A percentile compares a stretch with the other conserved stretches of the same genome.
Evolutionary conservation across 2,113 vertebrate genomes (phyloP).

Genomic region (Ochotona princeps): DNA sequence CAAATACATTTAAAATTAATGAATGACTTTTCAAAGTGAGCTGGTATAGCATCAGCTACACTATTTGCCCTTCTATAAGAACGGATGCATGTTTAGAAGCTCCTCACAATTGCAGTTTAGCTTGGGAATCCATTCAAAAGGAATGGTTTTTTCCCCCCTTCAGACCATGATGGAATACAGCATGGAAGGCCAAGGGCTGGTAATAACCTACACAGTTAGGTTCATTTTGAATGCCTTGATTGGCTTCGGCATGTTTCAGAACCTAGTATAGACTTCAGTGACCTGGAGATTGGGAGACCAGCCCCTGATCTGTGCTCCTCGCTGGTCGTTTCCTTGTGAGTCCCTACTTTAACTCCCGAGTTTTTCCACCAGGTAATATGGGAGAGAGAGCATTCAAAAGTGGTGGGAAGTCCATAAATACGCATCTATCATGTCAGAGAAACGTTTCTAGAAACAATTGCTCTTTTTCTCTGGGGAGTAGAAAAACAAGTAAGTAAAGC

Average conservation of each 20-base stretch:
- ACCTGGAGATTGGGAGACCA: not conserved
- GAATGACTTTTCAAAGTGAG: conserved; percentile 67
- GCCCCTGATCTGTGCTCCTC: not conserved
- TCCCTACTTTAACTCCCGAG: not conserved
- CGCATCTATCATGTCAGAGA: not conserved
- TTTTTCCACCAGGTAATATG: not conserved
- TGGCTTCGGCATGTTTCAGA: not conserved
- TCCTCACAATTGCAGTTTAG: conserved; percentile 46
- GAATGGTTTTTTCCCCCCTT: conserved; percentile 20
- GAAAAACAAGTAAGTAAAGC: not conserved
- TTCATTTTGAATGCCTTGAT: not conserved
- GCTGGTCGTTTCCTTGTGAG: not conserved
- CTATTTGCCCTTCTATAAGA: conserved; percentile 61
- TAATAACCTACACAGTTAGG: not conserved
- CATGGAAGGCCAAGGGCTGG: not conserved
- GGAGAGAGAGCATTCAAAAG: not conserved
- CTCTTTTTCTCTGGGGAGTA: not conserved
- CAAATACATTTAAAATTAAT: conserved; percentile 70
- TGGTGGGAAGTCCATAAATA: not conserved
- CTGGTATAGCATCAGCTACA: conserved; percentile 63
- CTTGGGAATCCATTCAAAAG: conserved; percentile 29
- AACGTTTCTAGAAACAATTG: not conserved
- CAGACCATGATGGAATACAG: not conserved
- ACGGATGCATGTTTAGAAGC: conserved; percentile 66
- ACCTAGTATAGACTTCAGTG: no score